Evolutionary conservation across 1,140 invertebrate species (phyloP).

Genomic region (Pseudobourletiella spinata): DNA sequence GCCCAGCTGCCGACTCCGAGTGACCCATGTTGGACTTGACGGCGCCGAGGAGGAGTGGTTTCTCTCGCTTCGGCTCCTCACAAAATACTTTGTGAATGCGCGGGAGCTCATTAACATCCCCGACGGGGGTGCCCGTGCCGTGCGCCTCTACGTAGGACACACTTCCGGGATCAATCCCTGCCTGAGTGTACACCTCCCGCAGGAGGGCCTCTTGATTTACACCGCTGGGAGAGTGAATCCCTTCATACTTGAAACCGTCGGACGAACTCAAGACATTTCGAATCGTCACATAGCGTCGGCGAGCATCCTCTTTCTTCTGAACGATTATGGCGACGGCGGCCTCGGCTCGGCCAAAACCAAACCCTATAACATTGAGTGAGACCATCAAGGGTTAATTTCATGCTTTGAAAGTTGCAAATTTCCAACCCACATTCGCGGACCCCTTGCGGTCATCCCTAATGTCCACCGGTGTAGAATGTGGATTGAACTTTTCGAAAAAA

Average conservation of each 20-base stretch:
- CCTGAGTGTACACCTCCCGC: constrained; percentile 71
- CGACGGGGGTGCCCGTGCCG: constrained; percentile 61
- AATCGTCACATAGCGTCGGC: constrained; percentile 74
- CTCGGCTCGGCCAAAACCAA: constrained; percentile 89
- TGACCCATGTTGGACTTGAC: constrained; percentile 92
- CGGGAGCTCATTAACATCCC: constrained; percentile 62
- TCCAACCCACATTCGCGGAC: no score
- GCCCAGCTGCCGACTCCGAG: constrained; percentile 77
- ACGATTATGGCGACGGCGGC: constrained; percentile 70
- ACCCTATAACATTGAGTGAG: no score
- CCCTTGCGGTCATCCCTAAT: no score
- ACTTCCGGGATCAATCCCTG: constrained; percentile 69
- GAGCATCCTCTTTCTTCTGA: constrained; percentile 64
- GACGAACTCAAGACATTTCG: constrained; percentile 78
- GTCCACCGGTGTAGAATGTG: no score
- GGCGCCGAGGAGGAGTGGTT: constrained; percentile 73
- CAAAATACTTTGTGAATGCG: constrained; percentile 77
- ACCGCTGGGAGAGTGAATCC: constrained; percentile 85
- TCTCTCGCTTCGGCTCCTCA: constrained; percentile 46
- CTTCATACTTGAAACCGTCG: constrained; percentile 76
- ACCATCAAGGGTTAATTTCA: no score
- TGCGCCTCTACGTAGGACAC: constrained; percentile 89
- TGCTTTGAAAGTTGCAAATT: no score
- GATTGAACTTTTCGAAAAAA: no score
- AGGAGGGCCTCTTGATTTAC: constrained; percentile 76